Evolutionary conservation across 2,888 invertebrate species (phyloP), one percentile per base, ranked within the genome.

Genomic region (Ormyrus pomaceus): DNA sequence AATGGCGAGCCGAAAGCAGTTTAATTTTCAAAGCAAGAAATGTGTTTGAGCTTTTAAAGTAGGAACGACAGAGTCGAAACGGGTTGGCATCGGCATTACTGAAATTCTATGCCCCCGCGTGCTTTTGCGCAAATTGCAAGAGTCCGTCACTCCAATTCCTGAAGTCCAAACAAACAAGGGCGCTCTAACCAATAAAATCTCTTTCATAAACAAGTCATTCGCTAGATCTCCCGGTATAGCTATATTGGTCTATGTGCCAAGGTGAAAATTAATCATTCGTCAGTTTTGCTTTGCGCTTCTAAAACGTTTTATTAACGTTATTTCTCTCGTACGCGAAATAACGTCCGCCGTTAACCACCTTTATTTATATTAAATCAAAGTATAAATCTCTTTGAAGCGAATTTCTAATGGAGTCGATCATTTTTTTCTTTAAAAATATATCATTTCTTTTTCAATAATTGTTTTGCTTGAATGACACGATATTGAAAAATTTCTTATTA

Each of bases 141-240:
- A 71, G 72, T 55, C 66, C 56, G 74, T 74, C 74, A 74, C 69
- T 79, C 51, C 70, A 58, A 70, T 70, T 79, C 62, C 45, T 58
- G 2, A 65, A 64, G 58, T 56, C 48, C 75, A 79, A 79, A 70
- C 56, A 79, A 79, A 75, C 70, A 75, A 64, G 70, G 13, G 59
- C 62, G 55, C 50, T 19, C 56, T 5, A 62, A 59, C 53, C 75
- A 79, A 79, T 79, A 79, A 79, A 79, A 79, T 75, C 78, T 61
- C 69, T 58, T 62, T 58, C 59, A 64, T 70, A 79, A 79, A 79
- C 59, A 69, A 75, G 34, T 51, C 72, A 55, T 45, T 61, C 61
- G 61, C 58, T 50, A 55, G 53, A 59, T 19, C 34, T 53, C 45
- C 19, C 5, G 45, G 65, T 55, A 58, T 68, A 72, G 6, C 46